Conservation (phyloP, 2,113 vertebrate genomes). For the Psittacula cyanocephala region DNA sequence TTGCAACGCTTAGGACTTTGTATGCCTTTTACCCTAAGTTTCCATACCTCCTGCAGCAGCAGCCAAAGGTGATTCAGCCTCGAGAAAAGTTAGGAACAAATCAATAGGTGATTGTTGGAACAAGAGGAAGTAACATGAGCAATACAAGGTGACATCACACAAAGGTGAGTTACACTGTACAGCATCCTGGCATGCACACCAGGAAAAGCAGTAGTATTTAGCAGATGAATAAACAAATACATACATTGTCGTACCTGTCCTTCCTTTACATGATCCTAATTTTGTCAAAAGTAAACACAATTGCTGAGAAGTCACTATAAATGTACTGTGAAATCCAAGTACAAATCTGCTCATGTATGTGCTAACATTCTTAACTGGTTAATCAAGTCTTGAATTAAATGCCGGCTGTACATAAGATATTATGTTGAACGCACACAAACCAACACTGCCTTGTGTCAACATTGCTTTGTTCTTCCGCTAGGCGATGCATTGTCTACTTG, state of each 20-base stretch:
- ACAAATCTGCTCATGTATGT: background rate
- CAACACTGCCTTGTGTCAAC: background rate
- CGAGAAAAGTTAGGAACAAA: background rate
- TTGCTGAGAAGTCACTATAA: background rate
- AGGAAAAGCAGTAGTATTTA: background rate
- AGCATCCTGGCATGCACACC: background rate
- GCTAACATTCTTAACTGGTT: background rate
- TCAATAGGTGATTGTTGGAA: background rate
- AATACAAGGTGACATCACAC: background rate
- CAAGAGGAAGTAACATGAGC: background rate
- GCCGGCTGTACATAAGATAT: background rate
- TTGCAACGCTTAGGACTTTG: background rate
- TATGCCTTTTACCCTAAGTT: background rate
- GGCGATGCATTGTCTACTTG: background rate
- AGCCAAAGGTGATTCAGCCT: background rate
- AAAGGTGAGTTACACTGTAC: background rate
- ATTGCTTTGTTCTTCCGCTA: background rate
- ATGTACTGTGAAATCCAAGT: background rate
- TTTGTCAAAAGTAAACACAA: background rate
- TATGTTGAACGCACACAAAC: background rate
- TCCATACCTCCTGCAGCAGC: background rate
- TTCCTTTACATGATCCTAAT: background rate
- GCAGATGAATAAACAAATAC: background rate
- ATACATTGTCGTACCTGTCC: rapidly evolving
- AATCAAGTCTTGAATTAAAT: background rate